These are phyloP conservation scores for Diplosoma virens DNA, from an alignment of 23 tunicate species.

Conservation along the genomic window DNA sequence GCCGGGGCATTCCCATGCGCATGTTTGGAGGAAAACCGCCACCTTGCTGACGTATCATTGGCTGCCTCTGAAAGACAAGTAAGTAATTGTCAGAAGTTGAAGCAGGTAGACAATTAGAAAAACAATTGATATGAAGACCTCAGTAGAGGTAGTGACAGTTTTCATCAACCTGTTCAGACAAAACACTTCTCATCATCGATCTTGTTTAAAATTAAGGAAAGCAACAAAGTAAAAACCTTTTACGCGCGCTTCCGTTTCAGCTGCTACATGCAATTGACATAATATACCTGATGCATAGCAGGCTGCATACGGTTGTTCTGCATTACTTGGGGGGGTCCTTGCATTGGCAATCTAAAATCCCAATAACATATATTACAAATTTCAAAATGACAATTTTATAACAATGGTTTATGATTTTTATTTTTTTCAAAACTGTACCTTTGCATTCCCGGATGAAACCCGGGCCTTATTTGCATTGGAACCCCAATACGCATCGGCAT, in stretches of 20 bases:
- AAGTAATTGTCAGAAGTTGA: too few species aligned
- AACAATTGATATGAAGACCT: background rate
- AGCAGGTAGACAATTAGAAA: too few species aligned
- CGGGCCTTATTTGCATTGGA: constrained; percentile 86
- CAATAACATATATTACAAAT: background rate
- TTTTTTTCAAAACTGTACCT: background rate
- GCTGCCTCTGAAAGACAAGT: too few species aligned
- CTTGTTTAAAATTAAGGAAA: too few species aligned
- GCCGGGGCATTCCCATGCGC: constrained; percentile 10
- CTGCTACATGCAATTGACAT: background rate
- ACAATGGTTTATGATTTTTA: background rate
- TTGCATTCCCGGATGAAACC: constrained; percentile 44
- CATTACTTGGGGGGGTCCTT: constrained; percentile 34
- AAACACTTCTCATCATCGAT: too few species aligned
- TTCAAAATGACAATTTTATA: background rate
- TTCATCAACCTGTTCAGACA: background rate
- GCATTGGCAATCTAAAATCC: constrained; percentile 41
- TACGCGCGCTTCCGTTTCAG: background rate
- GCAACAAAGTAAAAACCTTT: too few species aligned
- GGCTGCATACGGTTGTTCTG: background rate
- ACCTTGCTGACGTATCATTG: background rate
- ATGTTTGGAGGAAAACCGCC: constrained; percentile 2
- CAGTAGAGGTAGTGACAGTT: background rate
- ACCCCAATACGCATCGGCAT: constrained; percentile 89
- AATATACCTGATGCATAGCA: constrained; percentile 29